Conservation (phyloP, 2,888 invertebrate species). For the Drosophila ustulata region DNA sequence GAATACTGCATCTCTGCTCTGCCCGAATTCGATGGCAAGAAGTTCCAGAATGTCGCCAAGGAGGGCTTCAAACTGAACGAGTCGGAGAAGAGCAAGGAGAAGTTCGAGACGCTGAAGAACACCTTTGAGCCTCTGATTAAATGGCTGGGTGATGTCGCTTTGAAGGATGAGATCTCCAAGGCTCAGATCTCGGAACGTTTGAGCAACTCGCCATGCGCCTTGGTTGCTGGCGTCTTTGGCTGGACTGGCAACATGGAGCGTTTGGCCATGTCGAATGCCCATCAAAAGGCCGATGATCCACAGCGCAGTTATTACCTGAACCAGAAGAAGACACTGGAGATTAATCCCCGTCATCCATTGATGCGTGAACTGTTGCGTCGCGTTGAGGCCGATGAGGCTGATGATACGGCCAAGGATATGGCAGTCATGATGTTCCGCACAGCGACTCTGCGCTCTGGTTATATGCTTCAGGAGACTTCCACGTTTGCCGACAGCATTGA, state of each 20-base stretch:
- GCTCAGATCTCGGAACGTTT: slow-evolving; percentile 95
- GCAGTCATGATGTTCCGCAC: slow-evolving; percentile 96
- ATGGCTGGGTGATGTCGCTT: slow-evolving; percentile 94
- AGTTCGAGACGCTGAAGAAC: slow-evolving; percentile 90
- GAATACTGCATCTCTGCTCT: slow-evolving; percentile 98
- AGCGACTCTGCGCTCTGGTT: slow-evolving; percentile 97
- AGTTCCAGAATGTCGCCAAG: slow-evolving; percentile 99
- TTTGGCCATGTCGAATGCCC: slow-evolving; percentile 97
- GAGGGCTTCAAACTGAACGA: slow-evolving; percentile 96
- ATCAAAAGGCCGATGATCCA: slow-evolving; percentile 97
- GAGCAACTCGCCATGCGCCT: slow-evolving; percentile 96
- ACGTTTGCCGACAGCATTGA: slow-evolving; percentile 97
- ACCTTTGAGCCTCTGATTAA: slow-evolving; percentile 95
- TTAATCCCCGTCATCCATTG: slow-evolving; percentile 98
- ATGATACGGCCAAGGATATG: slow-evolving; percentile 92
- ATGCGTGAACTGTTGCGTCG: slow-evolving; percentile 95
- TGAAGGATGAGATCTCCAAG: slow-evolving; percentile 92
- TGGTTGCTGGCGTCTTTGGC: slow-evolving; percentile 98
- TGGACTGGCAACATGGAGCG: slow-evolving; percentile 99
- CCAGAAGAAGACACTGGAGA: slow-evolving; percentile 98
- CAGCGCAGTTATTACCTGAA: slow-evolving; percentile 94
- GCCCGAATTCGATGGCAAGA: slow-evolving; percentile 99
- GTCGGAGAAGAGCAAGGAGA: slow-evolving; percentile 89
- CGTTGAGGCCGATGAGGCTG: slow-evolving; percentile 91
- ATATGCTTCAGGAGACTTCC: slow-evolving; percentile 93